These are phyloP conservation scores for Nebria brevicollis DNA, from an alignment of 2,888 invertebrate genomes.

Conservation along the genomic window DNA sequence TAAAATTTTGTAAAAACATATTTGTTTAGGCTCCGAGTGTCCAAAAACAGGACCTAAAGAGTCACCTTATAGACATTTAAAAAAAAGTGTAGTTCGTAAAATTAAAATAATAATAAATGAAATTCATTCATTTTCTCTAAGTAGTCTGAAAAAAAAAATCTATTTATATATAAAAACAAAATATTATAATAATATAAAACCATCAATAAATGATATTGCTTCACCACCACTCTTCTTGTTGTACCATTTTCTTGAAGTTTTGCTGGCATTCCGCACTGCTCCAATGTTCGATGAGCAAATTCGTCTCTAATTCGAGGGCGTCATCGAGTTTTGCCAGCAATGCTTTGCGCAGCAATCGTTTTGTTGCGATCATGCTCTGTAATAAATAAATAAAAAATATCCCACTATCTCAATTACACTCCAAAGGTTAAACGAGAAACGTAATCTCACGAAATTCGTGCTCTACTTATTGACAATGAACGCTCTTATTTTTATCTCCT, in stretches of 20 bases:
- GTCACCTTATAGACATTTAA: background rate
- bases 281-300: conserved; percentile 79
- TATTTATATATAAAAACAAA: background rate
- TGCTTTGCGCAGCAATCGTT: conserved; percentile 68
- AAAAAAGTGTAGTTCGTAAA: background rate
- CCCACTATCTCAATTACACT: background rate
- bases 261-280: conserved; percentile 76
- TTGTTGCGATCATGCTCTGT: conserved; percentile 73
- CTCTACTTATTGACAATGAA: background rate
- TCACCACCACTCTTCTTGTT: conserved; percentile 49
- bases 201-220: conserved; percentile 2
- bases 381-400: conserved; percentile 58
- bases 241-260: conserved; percentile 55
- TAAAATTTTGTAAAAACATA: background rate
- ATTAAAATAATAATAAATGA: background rate
- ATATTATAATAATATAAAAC: background rate
- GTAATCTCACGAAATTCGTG: too few relatives aligned
- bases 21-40: background rate
- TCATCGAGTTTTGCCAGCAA: conserved; percentile 67
- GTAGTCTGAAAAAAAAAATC: background rate
- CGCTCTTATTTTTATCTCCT: conserved; percentile 6
- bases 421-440: background rate
- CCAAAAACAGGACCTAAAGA: background rate
- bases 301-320: conserved; percentile 74
- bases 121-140: background rate